Evolutionary conservation across 2,888 invertebrate genomes (phyloP).

Genomic region (Apodemia hepburni): DNA sequence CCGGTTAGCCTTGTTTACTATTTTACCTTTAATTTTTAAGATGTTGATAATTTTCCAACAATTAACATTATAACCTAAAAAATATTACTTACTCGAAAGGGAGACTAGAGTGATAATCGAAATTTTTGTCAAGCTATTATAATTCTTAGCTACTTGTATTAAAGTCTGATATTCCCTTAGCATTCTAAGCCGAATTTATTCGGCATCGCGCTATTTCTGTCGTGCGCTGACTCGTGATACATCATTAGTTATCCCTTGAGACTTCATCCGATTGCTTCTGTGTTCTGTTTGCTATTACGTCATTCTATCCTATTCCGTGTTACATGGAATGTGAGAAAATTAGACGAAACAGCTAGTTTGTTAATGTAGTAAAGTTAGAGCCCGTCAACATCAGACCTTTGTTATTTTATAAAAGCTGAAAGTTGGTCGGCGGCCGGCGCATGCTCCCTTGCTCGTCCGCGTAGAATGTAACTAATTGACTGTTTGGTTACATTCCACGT

Average conservation of each 20-base stretch:
- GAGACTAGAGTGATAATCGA: not conserved
- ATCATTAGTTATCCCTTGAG: slow-evolving; percentile 13
- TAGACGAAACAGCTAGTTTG: not conserved
- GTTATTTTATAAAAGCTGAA: too few relatives aligned
- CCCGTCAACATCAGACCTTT: too few relatives aligned
- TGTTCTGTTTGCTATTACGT: not conserved
- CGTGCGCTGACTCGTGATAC: slow-evolving; percentile 8
- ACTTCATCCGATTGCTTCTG: not conserved
- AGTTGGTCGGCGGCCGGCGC: too few relatives aligned
- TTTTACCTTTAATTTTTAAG: not conserved
- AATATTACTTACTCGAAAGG: not conserved
- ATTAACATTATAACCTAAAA: not conserved
- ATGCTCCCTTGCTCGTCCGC: too few relatives aligned
- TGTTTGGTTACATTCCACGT: too few relatives aligned
- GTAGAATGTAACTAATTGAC: too few relatives aligned
- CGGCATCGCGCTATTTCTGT: slow-evolving; percentile 1
- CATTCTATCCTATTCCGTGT: not conserved
- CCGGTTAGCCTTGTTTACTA: too few relatives aligned
- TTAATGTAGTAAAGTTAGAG: too few relatives aligned
- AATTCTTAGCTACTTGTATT: not conserved
- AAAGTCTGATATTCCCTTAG: not conserved
- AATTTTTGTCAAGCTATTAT: not conserved
- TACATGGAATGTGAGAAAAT: not conserved
- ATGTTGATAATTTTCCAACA: not conserved
- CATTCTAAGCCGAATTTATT: not conserved